phyloP scores from a whole-genome alignment of 2,888 invertebrate genomes.

The Plagodis pulveraria region DNA sequence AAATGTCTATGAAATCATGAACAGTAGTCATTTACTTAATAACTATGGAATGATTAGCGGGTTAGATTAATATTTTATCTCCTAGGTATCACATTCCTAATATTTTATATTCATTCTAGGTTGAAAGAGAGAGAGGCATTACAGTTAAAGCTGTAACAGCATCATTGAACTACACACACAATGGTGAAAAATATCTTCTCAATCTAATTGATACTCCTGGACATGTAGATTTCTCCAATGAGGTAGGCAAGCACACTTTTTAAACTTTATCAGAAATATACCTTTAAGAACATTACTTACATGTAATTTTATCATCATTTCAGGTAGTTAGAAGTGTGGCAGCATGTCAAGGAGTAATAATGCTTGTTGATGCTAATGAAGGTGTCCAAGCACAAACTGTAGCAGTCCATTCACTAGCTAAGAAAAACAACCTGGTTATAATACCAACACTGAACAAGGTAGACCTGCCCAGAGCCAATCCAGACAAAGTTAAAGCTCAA shows the following conservation, averaged over 20 bases:
- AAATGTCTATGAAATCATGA: too few relatives aligned
- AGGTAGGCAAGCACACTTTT: conserved; percentile 83
- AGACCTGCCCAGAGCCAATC: conserved; percentile 95
- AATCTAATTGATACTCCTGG: conserved; percentile 99
- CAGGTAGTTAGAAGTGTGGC: conserved; percentile 93
- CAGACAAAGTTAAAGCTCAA: conserved; percentile 92
- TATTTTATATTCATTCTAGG: conserved; percentile 68
- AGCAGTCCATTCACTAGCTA: conserved; percentile 97
- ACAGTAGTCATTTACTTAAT: too few relatives aligned
- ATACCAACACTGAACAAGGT: conserved; percentile 99
- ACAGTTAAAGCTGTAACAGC: conserved; percentile 99
- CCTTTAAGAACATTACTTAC: not conserved
- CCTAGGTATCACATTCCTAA: too few relatives aligned
- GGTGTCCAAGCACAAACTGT: conserved; percentile 99
- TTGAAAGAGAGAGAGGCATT: conserved; percentile 98
- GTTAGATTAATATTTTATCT: too few relatives aligned
- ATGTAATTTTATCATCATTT: conserved; percentile 15
- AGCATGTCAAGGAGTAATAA: conserved; percentile 97
- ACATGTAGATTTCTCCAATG: conserved; percentile 98
- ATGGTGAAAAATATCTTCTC: conserved; percentile 90
- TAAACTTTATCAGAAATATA: not conserved
- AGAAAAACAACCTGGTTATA: conserved; percentile 91
- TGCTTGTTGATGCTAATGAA: conserved; percentile 98
- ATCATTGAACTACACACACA: conserved; percentile 91
- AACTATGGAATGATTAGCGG: too few relatives aligned